These are phyloP conservation scores for Plutella xylostella DNA, from an alignment of 2,888 invertebrate species.

Conservation along the genomic window DNA sequence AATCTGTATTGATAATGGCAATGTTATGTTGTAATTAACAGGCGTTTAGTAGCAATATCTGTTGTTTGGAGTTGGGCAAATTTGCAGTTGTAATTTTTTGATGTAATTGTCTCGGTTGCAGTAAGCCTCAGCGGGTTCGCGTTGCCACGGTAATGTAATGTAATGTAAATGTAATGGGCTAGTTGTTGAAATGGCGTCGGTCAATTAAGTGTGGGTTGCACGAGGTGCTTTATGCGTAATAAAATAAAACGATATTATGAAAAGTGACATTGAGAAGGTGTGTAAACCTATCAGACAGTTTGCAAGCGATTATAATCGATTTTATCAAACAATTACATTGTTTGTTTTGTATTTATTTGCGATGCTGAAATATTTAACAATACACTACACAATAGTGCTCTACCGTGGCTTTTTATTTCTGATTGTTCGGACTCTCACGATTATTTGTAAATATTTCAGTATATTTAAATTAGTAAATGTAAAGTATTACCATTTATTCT, in stretches of 20 bases:
- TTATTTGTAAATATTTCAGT: no score
- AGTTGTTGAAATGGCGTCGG: not conserved
- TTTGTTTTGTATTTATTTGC: no score
- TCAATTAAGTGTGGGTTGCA: not conserved
- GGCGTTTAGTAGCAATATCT: conserved; percentile 1
- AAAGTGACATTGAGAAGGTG: not conserved
- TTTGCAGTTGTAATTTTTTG: conserved; percentile 1
- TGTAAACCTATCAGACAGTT: no score
- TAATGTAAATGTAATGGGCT: not conserved
- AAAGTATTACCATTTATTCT: no score
- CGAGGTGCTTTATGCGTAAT: not conserved
- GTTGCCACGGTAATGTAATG: not conserved
- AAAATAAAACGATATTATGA: no score
- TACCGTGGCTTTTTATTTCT: no score
- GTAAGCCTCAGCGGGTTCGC: not conserved
- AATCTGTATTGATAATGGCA: conserved; percentile 16
- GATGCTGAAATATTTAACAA: no score
- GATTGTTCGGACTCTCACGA: no score
- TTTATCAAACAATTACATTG: no score
- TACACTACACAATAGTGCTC: no score
- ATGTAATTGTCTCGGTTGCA: not conserved
- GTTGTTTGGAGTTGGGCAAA: conserved; percentile 2
- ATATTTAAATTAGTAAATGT: no score
- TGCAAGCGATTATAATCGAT: no score
- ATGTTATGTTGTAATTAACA: conserved; percentile 5